phyloP scores from a whole-genome alignment of 2,888 invertebrate species.

The Temnothorax rugatulus region DNA sequence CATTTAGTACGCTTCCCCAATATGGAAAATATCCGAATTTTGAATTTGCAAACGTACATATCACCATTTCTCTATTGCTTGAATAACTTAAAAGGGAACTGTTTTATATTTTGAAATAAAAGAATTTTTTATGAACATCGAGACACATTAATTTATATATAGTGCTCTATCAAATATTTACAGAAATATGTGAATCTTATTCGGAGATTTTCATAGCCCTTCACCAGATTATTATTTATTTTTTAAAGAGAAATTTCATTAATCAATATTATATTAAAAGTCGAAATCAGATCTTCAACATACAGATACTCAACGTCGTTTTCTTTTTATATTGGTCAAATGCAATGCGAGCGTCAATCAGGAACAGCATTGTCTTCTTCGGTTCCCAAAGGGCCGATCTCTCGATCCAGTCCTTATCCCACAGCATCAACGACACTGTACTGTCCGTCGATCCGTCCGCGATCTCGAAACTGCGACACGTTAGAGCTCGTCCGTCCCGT shows the following conservation, averaged over 20 bases:
- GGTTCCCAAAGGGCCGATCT: constrained; percentile 91
- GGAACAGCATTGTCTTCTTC: constrained; percentile 90
- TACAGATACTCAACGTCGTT: constrained; percentile 76
- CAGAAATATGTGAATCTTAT: neutral
- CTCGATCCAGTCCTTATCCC: constrained; percentile 91
- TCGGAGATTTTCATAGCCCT: neutral
- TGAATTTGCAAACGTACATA: neutral
- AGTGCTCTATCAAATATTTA: neutral
- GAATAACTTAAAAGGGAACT: neutral
- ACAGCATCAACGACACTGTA: constrained; percentile 89
- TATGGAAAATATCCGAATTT: neutral
- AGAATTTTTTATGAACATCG: neutral
- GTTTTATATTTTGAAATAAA: neutral
- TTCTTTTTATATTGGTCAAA: constrained; percentile 83
- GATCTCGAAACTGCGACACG: constrained; percentile 90
- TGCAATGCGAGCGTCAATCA: constrained; percentile 90
- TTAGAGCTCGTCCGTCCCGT: constrained; percentile 88
- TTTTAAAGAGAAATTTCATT: neutral
- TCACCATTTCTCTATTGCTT: neutral
- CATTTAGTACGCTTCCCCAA: neutral
- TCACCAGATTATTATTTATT: neutral
- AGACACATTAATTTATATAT: neutral
- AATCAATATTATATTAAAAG: neutral
- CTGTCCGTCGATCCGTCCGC: constrained; percentile 88
- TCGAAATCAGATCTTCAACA: neutral